Evolutionary conservation across 2,113 vertebrate species (phyloP).

Genomic region (Phasianus colchicus): DNA sequence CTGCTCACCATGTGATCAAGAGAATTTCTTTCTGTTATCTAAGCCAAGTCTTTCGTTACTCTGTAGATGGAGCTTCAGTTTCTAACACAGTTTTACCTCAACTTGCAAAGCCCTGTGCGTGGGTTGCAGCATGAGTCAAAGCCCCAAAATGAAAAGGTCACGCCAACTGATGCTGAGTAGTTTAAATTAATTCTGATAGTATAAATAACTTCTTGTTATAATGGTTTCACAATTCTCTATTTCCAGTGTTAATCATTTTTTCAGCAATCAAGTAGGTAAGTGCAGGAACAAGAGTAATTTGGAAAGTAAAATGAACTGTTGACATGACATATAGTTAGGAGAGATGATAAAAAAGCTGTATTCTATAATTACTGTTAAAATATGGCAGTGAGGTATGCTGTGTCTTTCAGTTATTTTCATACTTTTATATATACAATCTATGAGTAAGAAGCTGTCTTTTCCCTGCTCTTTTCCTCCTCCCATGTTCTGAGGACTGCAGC

Average conservation of each 20-base stretch:
- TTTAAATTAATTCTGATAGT: constrained; percentile 44
- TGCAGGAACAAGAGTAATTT: neutral
- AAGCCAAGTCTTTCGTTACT: constrained; percentile 3
- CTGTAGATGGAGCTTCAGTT: constrained; percentile 14
- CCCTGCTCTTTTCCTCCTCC: neutral
- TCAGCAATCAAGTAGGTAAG: neutral
- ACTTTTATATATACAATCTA: neutral
- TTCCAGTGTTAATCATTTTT: constrained; percentile 11
- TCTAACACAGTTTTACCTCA: constrained; percentile 39
- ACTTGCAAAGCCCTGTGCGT: neutral
- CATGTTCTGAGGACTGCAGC: neutral
- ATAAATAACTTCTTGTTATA: constrained; percentile 41
- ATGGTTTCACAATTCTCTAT: constrained; percentile 30
- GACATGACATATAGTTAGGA: neutral
- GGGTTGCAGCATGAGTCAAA: constrained; percentile 68
- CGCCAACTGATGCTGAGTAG: constrained; percentile 1
- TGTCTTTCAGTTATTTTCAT: constrained; percentile 2
- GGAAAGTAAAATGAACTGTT: constrained; percentile 8
- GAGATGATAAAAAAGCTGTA: neutral
- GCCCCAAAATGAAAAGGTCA: constrained; percentile 59
- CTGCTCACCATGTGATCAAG: neutral
- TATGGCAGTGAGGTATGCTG: neutral
- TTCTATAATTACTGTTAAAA: neutral
- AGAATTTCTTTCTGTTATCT: neutral
- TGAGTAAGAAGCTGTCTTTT: neutral